Conservation (phyloP, 2,797 vertebrate species). For the Coendou prehensilis region DNA sequence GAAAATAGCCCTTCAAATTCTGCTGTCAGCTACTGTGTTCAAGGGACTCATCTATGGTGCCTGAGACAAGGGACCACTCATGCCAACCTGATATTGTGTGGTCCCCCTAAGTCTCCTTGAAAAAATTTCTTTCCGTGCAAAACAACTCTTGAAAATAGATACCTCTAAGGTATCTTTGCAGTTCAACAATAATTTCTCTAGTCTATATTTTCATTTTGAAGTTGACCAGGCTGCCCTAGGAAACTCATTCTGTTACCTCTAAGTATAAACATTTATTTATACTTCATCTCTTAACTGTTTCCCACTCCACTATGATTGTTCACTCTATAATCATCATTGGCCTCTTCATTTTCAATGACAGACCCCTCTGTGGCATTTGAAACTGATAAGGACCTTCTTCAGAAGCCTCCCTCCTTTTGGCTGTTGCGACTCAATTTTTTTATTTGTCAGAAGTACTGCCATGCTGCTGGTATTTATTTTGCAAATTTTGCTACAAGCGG, state of each 20-base stretch:
- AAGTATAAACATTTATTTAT: neutral
- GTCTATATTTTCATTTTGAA: slow-evolving; percentile 2
- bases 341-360: slow-evolving; percentile 35
- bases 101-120: neutral
- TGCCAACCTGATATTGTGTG: neutral
- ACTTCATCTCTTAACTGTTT: slow-evolving; percentile 12
- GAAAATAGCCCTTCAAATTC: neutral
- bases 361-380: neutral
- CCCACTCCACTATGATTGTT: neutral
- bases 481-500: neutral
- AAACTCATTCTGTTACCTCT: neutral
- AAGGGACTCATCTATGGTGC: neutral
- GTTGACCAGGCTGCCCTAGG: neutral
- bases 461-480: slow-evolving; percentile 12
- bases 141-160: slow-evolving; percentile 47
- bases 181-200: neutral
- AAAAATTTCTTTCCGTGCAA: neutral
- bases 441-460: neutral
- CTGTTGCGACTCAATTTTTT: slow-evolving; percentile 21
- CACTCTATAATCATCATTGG: neutral
- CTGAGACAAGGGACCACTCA: neutral
- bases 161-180: neutral
- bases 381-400: neutral
- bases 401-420: neutral
- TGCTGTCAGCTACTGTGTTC: neutral